Base-by-base conservation (phyloP, 2,113 vertebrate genomes). In the Epinephelus moara region DNA sequence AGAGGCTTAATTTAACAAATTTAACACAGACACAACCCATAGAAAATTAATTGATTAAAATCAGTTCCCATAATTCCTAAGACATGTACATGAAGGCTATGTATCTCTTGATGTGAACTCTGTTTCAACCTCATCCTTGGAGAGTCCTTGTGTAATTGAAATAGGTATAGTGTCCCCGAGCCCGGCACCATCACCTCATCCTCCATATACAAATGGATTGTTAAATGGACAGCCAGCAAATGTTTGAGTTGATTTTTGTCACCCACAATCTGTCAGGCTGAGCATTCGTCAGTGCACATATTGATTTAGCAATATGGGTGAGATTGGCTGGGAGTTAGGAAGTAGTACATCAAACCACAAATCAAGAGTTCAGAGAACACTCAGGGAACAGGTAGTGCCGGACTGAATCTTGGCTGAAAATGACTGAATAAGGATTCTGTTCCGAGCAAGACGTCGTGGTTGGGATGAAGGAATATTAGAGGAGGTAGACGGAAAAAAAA, bases 161-260 rank as follows among this genome's bases (percentile, higher is more conserved):
- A 55, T 23, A 47, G 63, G 60, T 66, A 68, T 70, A 73, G 57
- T 59, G 77, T 86, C 75, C 69, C 64, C 50, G 47, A 87, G 53
- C 60, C 76, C 47, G 3, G 40, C 59, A 64, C 62, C 69, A 72
- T 87, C 86, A 60, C 63, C 62, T 80, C 84, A 90, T 92, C 82
- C 80, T 84, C 86, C 25, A 80, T 82, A 68, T 89, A 91, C 82
- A 89, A 94, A 93, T 93, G 78, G 83, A 89, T 91, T 90, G 83
- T 91, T 93, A 85, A 93, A 90, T 61, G 82, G 85, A 84, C 87
- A 88, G 40, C 53, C 80, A 80, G 87, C 89, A 91, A 93, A 93
- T 93, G 93, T 92, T 91, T 88, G 75, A 90, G 88, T 86, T 91
- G 90, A 88, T 93, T 94, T 93, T 91, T 63, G 88, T 89, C 89